A percentile compares a stretch with the other conserved stretches of the same genome.
Evolutionary conservation across 2,797 vertebrate genomes (phyloP).

Genomic region (Bradypus variegatus): DNA sequence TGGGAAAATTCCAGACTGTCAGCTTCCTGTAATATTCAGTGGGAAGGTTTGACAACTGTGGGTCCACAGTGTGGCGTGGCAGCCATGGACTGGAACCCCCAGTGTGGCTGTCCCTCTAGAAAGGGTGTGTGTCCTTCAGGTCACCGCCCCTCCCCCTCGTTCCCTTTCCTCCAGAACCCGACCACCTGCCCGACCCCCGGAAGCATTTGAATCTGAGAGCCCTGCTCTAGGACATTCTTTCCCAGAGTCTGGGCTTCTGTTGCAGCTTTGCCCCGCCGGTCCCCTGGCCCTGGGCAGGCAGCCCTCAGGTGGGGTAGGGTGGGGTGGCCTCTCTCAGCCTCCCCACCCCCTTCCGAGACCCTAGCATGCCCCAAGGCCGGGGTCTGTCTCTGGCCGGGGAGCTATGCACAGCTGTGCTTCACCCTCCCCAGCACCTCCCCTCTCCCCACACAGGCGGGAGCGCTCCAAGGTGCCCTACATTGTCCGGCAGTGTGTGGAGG

Average conservation of each 20-base stretch:
- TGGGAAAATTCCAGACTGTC: not conserved
- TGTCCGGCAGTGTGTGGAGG: slow-evolving; percentile 96
- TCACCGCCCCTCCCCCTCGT: not conserved
- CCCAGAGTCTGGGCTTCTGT: not conserved
- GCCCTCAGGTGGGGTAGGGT: not conserved
- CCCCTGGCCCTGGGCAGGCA: not conserved
- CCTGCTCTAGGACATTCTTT: not conserved
- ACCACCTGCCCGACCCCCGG: not conserved
- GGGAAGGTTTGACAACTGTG: not conserved
- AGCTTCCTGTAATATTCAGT: not conserved
- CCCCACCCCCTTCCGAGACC: not conserved
- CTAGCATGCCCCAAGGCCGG: fast-evolving
- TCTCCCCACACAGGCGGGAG: slow-evolving; percentile 80
- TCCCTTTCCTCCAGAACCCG: not conserved
- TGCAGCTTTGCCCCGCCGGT: not conserved
- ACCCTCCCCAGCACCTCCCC: fast-evolving
- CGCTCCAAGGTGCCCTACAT: slow-evolving; percentile 99
- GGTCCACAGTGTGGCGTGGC: not conserved
- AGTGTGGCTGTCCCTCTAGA: not conserved
- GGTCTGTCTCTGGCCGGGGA: not conserved
- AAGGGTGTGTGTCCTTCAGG: fast-evolving
- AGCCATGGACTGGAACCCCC: not conserved
- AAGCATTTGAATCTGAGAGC: not conserved
- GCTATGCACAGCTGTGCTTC: too few relatives aligned
- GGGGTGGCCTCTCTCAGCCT: not conserved